phyloP scores from a whole-genome alignment of 1,140 invertebrate species.

The Papilio glaucus region DNA sequence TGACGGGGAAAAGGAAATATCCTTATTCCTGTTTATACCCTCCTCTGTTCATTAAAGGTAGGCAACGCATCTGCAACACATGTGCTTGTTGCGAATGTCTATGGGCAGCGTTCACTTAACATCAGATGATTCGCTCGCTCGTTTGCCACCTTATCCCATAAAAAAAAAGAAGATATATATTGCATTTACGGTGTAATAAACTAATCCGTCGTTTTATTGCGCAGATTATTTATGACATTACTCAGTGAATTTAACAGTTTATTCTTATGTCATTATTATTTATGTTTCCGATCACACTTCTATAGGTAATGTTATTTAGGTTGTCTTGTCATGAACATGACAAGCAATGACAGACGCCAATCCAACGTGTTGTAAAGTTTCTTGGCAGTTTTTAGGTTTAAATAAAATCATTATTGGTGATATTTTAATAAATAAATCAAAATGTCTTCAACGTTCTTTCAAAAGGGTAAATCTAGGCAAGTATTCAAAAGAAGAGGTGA shows the following conservation, averaged over 20 bases:
- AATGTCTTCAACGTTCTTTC: constrained; percentile 85
- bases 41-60: no score
- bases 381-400: constrained; percentile 15
- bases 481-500: constrained; percentile 83
- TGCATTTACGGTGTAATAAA: no score
- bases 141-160: no score
- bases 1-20: no score
- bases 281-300: neutral
- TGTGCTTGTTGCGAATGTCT: no score
- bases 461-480: constrained; percentile 84
- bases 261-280: no score
- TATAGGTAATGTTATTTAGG: neutral
- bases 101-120: no score
- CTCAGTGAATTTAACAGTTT: no score
- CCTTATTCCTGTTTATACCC: no score
- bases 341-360: constrained; percentile 26
- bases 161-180: neutral
- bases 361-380: constrained; percentile 27
- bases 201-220: neutral
- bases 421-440: constrained; percentile 25
- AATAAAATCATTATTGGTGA: neutral
- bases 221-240: no score
- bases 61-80: no score
- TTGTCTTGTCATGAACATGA: neutral
- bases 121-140: no score